phyloP scores from a whole-genome alignment of 2,888 invertebrate genomes.

The Leptopilina syphax region DNA sequence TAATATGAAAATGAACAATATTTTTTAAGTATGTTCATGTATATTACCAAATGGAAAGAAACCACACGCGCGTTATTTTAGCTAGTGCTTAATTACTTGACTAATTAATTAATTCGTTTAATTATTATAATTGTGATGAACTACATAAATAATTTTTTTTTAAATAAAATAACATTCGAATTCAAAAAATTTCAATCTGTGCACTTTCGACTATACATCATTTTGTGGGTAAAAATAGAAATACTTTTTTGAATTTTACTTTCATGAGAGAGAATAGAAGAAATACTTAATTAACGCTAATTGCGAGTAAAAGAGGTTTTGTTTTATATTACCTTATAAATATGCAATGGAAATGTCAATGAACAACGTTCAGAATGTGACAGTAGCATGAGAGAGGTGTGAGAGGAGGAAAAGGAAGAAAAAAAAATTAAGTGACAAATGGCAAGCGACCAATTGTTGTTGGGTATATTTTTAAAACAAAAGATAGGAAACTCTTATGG shows the following conservation, averaged over 20 bases:
- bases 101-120: too few species aligned
- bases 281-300: conserved; percentile 4
- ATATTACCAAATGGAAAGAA: too few species aligned
- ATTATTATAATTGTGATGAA: too few species aligned
- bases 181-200: not conserved
- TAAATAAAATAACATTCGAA: too few species aligned
- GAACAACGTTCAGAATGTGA: conserved; percentile 8
- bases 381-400: not conserved
- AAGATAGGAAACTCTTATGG: conserved; percentile 12
- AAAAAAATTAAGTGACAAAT: conserved; percentile 28
- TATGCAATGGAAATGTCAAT: conserved; percentile 27
- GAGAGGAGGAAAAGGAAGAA: not conserved
- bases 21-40: too few species aligned
- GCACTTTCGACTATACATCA: too few species aligned
- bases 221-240: not conserved
- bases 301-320: not conserved
- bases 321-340: conserved; percentile 10
- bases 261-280: not conserved
- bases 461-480: conserved; percentile 3
- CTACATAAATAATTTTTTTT: too few species aligned
- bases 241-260: not conserved
- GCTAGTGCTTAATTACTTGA: too few species aligned
- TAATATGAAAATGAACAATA: too few species aligned
- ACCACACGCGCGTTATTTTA: too few species aligned
- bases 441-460: conserved; percentile 31